These are phyloP conservation scores for Polymixis lichenea DNA, from an alignment of 2,888 invertebrate species.

Conservation along the genomic window DNA sequence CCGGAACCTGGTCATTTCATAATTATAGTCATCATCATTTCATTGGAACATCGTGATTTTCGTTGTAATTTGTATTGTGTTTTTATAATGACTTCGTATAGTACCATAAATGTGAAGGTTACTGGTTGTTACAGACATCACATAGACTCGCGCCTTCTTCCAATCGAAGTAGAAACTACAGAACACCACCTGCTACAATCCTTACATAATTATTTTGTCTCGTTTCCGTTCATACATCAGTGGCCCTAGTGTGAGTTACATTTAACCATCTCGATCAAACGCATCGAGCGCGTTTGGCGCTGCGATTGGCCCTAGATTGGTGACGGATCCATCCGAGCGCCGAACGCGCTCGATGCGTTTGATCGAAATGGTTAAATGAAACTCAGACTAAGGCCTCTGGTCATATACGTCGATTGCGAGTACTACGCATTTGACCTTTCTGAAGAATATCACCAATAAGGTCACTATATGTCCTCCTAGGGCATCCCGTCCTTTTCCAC, in stretches of 20 bases:
- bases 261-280: too few relatives aligned
- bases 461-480: neutral
- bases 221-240: neutral
- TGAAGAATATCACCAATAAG: neutral
- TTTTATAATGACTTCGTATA: neutral
- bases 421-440: neutral
- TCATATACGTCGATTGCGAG: neutral
- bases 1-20: slow-evolving; percentile 51
- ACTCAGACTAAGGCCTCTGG: too few relatives aligned
- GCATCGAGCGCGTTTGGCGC: too few relatives aligned
- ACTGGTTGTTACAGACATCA: too few relatives aligned
- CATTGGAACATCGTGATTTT: slow-evolving; percentile 53
- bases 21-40: slow-evolving; percentile 50
- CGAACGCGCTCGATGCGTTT: too few relatives aligned
- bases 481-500: too few relatives aligned
- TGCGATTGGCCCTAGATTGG: too few relatives aligned
- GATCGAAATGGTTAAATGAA: too few relatives aligned
- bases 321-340: too few relatives aligned
- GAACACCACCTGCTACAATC: neutral
- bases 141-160: neutral
- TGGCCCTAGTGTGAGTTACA: too few relatives aligned
- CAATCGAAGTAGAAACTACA: neutral
- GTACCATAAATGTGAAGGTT: slow-evolving; percentile 38
- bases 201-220: neutral
- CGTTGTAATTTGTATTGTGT: slow-evolving; percentile 51